These are phyloP conservation scores for Aethina tumida DNA, from an alignment of 1,140 invertebrate genomes.

Conservation along the genomic window DNA sequence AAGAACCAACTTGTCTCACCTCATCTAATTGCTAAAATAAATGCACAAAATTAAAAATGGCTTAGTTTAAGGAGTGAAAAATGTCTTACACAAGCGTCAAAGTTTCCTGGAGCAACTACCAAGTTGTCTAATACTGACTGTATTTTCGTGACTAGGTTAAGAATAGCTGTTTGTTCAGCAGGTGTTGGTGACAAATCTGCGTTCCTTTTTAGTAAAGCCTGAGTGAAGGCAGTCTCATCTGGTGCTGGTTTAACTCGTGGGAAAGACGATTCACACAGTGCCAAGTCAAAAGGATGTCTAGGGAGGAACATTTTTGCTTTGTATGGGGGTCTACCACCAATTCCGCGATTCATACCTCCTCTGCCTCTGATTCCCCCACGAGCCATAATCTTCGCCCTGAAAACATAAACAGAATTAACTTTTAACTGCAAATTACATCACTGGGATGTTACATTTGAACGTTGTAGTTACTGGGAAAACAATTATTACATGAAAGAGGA, in stretches of 20 bases:
- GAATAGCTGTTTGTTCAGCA: constrained; percentile 79
- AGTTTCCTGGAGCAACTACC: constrained; percentile 83
- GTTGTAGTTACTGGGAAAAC: too few relatives aligned
- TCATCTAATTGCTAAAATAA: constrained; percentile 83
- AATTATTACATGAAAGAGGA: too few relatives aligned
- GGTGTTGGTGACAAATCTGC: constrained; percentile 81
- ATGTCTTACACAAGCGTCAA: constrained; percentile 91
- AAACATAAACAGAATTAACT: too few relatives aligned
- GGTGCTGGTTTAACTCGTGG: constrained; percentile 72
- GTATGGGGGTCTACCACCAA: constrained; percentile 50
- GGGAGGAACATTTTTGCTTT: constrained; percentile 65
- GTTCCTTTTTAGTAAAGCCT: constrained; percentile 85
- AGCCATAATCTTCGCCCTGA: too few relatives aligned
- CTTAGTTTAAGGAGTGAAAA: constrained; percentile 1
- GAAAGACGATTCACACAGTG: constrained; percentile 79
- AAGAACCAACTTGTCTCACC: constrained; percentile 91
- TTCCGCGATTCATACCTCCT: constrained; percentile 59
- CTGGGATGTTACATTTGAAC: too few relatives aligned
- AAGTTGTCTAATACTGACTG: constrained; percentile 88
- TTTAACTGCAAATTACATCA: too few relatives aligned
- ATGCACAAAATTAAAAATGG: too few relatives aligned
- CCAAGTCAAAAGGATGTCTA: constrained; percentile 83
- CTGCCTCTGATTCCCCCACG: constrained; percentile 48
- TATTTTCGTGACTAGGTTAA: constrained; percentile 88
- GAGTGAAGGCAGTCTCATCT: constrained; percentile 75